phyloP scores from a whole-genome alignment of 2,113 vertebrate genomes.

The Murina feae region DNA sequence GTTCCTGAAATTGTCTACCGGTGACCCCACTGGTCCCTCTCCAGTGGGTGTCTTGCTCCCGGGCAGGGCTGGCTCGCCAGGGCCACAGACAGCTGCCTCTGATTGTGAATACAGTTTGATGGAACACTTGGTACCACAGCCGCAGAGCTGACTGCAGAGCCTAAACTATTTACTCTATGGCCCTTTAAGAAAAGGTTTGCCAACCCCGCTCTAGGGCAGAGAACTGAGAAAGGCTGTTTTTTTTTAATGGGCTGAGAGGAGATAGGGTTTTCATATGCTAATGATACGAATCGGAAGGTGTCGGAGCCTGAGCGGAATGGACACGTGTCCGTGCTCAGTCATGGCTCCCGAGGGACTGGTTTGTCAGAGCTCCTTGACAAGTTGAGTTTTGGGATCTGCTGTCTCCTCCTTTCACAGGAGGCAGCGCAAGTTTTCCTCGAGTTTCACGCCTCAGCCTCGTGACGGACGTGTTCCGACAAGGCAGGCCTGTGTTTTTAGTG shows the following conservation, averaged over 20 bases:
- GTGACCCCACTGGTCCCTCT: background rate
- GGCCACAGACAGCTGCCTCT: background rate
- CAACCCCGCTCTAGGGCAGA: background rate
- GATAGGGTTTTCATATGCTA: background rate
- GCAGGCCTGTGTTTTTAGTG: background rate
- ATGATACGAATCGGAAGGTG: background rate
- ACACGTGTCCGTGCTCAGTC: background rate
- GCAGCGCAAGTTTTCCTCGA: background rate
- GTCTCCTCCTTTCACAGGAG: background rate
- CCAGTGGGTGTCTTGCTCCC: background rate
- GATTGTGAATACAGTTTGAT: constrained; percentile 1
- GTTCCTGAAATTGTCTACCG: background rate
- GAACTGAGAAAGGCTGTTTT: background rate
- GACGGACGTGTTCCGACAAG: background rate
- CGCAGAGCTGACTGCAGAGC: background rate
- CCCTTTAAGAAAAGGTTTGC: background rate
- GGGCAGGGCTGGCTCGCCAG: background rate
- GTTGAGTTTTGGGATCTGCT: background rate
- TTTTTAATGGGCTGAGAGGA: background rate
- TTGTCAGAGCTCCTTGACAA: background rate
- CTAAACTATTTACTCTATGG: background rate
- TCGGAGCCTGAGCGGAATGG: background rate
- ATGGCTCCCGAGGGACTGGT: background rate
- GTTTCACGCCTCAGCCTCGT: background rate
- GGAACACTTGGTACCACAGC: background rate